Conservation (phyloP, 1,140 invertebrate genomes). For the Lordiphosa clarofinis region DNA sequence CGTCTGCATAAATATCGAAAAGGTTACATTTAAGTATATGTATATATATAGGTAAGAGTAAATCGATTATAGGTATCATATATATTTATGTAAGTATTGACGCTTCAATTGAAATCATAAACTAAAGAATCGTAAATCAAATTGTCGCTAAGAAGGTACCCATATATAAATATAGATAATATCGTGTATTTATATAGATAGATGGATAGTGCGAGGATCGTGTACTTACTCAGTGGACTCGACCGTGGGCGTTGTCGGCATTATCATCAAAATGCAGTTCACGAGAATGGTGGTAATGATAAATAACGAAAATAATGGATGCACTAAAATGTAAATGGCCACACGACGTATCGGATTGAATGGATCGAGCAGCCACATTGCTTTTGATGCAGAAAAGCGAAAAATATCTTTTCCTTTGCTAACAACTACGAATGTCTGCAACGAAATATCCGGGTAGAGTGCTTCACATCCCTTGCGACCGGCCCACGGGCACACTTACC, state of each 20-base stretch:
- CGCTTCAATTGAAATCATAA: conserved; percentile 35
- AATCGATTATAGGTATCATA: conserved; percentile 62
- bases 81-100: conserved; percentile 46
- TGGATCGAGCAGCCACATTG: conserved; percentile 95
- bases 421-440: conserved; percentile 98
- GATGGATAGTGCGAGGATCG: not conserved
- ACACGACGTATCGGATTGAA: conserved; percentile 98
- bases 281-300: conserved; percentile 98
- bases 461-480: too few species aligned
- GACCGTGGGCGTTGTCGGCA: conserved; percentile 94
- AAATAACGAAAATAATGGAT: conserved; percentile 98
- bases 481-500: conserved; percentile 81
- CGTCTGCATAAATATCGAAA: conserved; percentile 70
- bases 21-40: conserved; percentile 55
- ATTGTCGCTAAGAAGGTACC: not conserved
- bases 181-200: not conserved
- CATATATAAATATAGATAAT: conserved; percentile 11
- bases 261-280: conserved; percentile 99
- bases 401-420: conserved; percentile 99
- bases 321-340: conserved; percentile 98
- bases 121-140: conserved; percentile 7
- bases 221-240: conserved; percentile 97
- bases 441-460: conserved; percentile 35
- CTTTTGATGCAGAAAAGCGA: conserved; percentile 98
- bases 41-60: conserved; percentile 35